Base-by-base conservation (phyloP, 2,113 vertebrate species). In the Girardinichthys multiradiatus region DNA sequence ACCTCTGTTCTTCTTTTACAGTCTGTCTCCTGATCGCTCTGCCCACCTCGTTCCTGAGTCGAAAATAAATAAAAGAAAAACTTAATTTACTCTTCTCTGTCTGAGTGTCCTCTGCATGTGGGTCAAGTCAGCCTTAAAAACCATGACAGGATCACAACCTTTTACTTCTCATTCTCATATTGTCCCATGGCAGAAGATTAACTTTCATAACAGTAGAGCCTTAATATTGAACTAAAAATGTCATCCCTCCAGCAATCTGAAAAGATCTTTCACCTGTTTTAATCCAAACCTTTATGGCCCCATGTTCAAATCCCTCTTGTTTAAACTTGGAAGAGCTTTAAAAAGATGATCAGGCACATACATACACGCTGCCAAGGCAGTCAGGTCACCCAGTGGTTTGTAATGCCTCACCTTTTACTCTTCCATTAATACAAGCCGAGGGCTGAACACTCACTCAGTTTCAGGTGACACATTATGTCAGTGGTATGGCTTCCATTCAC, bases 401-500 rank as follows among this genome's bases (percentile, higher is more conserved):
- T 76, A 78, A 79, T 65, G 57, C 59, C 27, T 68, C 79, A 82
- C 70, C 87, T 74, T 82, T 68, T n/a, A 35, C 73, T 68, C 27
- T 9, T 26, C 39, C 31, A 35, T 81, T 79, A 81, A 70, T 30
- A 62, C n/a, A 63, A 77, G 63, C 51, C 60, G 65, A 65, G 54
- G 74, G 42, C 60, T 19, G 3, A 5, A 4, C 27, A 45, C 76
- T 70, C 74, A 68, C 37, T 31, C 61, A 5, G 29, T 64, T 59
- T 48, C 7, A 67, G 13, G 26, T 39, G 45, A 75, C 45, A 51
- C 57, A 31, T 69, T 24, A 54, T 54, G 21, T n/a, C 21, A 17
- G 57, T 33, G 64, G 9, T 54, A 33, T 58, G 28, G 5, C 7
- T 28, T 24, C 26, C 3, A 31, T 39, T 72, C 33, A 30, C 48